These are phyloP conservation scores for Sylvilagus floridanus DNA, from an alignment of 2,797 vertebrate species.

Conservation along the genomic window DNA sequence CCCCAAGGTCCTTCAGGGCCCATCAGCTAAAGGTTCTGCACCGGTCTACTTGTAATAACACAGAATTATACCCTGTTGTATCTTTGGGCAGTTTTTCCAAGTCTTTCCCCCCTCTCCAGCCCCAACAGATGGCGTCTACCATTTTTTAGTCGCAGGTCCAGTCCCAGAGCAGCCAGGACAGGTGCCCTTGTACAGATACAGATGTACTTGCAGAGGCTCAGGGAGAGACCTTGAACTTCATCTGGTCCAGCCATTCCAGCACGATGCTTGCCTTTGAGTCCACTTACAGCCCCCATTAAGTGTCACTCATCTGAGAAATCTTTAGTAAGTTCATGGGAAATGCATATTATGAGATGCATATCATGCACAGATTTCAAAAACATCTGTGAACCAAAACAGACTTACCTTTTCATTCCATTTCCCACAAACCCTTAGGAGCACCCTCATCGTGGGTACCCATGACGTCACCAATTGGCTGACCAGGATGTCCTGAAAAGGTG, in stretches of 20 bases:
- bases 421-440: too few relatives aligned
- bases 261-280: neutral
- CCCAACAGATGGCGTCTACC: neutral
- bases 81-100: neutral
- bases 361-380: too few relatives aligned
- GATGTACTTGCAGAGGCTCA: neutral
- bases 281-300: neutral
- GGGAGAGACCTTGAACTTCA: neutral
- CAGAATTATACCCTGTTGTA: neutral
- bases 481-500: neutral
- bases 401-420: too few relatives aligned
- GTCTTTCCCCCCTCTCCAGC: neutral
- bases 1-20: neutral
- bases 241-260: neutral
- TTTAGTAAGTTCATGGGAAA: too few relatives aligned
- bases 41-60: neutral
- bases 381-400: too few relatives aligned
- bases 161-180: neutral
- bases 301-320: neutral
- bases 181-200: neutral
- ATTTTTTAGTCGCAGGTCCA: neutral
- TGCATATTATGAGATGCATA: too few relatives aligned
- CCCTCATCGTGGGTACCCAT: too few relatives aligned
- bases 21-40: neutral
- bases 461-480: neutral